Evolutionary conservation across 2,113 vertebrate genomes (phyloP).

Genomic region (Gopherus flavomarginatus): DNA sequence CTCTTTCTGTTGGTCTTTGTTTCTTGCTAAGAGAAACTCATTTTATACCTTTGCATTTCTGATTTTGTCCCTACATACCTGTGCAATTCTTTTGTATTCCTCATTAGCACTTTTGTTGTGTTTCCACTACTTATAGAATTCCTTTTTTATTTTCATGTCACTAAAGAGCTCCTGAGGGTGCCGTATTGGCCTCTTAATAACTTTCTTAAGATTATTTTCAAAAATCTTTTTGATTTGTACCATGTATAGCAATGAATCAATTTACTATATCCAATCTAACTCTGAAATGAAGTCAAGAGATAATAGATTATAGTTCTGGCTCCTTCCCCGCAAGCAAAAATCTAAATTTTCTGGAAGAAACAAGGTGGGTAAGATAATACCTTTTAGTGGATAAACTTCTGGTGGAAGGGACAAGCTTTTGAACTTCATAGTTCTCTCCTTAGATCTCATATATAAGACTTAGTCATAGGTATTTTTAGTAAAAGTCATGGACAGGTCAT

Average conservation of each 20-base stretch:
- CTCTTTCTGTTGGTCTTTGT: neutral
- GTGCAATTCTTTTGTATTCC: neutral
- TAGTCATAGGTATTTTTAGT: too few relatives aligned
- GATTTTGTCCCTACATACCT: neutral
- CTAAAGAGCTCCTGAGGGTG: neutral
- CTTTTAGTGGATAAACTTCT: neutral
- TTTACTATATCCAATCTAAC: neutral
- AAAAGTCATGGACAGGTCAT: too few relatives aligned
- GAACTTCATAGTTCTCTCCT: neutral
- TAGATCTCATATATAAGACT: neutral
- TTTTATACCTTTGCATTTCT: neutral
- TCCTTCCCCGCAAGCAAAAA: neutral
- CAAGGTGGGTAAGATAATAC: neutral
- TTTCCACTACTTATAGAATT: neutral
- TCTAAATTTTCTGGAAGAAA: neutral
- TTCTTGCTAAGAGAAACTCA: neutral
- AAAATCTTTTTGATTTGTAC: neutral
- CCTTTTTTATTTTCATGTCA: neutral
- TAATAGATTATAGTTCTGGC: neutral
- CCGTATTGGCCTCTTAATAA: neutral
- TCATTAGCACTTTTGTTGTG: neutral
- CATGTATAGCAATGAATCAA: neutral
- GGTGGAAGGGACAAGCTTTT: neutral
- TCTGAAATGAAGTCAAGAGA: constrained; percentile 21
- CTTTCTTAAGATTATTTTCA: neutral